Conservation (phyloP, 2,888 invertebrate species). For the Nezara viridula region DNA sequence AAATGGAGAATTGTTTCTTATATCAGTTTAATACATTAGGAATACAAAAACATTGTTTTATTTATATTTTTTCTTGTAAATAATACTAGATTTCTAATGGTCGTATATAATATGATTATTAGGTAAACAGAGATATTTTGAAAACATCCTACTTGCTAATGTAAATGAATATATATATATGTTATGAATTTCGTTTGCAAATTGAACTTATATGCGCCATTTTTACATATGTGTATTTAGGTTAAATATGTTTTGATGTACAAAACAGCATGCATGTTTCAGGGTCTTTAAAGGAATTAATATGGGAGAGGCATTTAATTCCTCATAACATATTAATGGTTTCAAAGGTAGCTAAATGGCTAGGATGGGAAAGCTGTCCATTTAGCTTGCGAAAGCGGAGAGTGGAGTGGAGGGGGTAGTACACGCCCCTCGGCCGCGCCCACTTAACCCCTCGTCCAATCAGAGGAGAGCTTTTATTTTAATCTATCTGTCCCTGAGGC, state of each 20-base stretch:
- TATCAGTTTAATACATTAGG: too few species aligned
- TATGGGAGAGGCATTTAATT: background rate
- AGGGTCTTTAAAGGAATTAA: background rate
- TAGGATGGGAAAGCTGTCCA: background rate
- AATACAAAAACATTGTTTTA: background rate
- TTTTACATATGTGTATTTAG: background rate
- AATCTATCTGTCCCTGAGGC: slow-evolving; percentile 44
- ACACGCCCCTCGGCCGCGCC: slow-evolving; percentile 48
- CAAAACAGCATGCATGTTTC: background rate
- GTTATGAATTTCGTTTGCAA: too few species aligned
- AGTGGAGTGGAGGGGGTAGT: slow-evolving; percentile 34
- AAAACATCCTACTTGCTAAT: too few species aligned
- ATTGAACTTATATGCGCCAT: too few species aligned
- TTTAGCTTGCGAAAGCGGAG: background rate
- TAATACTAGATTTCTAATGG: too few species aligned
- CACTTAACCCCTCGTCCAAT: slow-evolving; percentile 7
- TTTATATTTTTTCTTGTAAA: too few species aligned
- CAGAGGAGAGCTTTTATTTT: slow-evolving; percentile 28
- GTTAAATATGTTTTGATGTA: background rate
- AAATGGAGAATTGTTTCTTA: too few species aligned
- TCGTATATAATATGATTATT: background rate
- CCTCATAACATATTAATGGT: background rate
- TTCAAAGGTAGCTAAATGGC: slow-evolving; percentile 1
- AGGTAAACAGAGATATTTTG: background rate
- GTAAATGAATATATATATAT: too few species aligned